These are phyloP conservation scores for Actinostola sp. DNA, from an alignment of 92 coral and sea anemone genomes.

Conservation along the genomic window DNA sequence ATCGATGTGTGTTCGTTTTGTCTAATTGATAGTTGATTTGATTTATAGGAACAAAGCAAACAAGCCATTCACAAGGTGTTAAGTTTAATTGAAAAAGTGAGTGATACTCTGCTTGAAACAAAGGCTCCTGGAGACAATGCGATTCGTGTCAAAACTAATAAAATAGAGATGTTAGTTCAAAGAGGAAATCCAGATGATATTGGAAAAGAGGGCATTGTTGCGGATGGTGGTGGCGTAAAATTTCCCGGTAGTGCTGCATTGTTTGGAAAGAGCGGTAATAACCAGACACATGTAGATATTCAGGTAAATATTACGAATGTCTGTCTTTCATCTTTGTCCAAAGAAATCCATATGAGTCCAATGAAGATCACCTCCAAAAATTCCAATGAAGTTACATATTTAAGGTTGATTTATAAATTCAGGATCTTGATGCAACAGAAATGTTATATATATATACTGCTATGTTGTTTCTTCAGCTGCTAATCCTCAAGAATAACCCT, in stretches of 20 bases:
- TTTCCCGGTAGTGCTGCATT: conserved; percentile 51
- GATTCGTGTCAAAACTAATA: conserved; percentile 55
- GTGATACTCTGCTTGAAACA: conserved; percentile 66
- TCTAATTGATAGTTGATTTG: too few relatives aligned
- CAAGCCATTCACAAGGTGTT: conserved; percentile 62
- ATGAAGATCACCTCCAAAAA: too few relatives aligned
- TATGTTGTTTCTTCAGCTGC: too few relatives aligned
- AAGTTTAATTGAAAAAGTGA: conserved; percentile 50
- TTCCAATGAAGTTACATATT: too few relatives aligned
- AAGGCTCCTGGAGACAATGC: conserved; percentile 54
- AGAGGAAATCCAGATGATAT: conserved; percentile 48
- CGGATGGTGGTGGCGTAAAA: conserved; percentile 29
- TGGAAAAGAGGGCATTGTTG: conserved; percentile 45
- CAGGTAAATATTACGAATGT: conserved; percentile 75
- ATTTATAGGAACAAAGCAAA: conserved; percentile 42
- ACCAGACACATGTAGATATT: conserved; percentile 54
- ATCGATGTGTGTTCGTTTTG: too few relatives aligned
- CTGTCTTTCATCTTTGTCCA: too few relatives aligned
- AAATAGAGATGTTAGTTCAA: conserved; percentile 57
- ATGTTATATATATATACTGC: too few relatives aligned
- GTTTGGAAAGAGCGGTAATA: conserved; percentile 23
- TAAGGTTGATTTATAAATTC: too few relatives aligned
- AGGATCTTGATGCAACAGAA: too few relatives aligned
- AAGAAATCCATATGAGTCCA: too few relatives aligned
- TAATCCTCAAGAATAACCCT: conserved; percentile 73